Evolutionary conservation across 2,797 vertebrate genomes (phyloP).

Genomic region (Bufotes viridis): DNA sequence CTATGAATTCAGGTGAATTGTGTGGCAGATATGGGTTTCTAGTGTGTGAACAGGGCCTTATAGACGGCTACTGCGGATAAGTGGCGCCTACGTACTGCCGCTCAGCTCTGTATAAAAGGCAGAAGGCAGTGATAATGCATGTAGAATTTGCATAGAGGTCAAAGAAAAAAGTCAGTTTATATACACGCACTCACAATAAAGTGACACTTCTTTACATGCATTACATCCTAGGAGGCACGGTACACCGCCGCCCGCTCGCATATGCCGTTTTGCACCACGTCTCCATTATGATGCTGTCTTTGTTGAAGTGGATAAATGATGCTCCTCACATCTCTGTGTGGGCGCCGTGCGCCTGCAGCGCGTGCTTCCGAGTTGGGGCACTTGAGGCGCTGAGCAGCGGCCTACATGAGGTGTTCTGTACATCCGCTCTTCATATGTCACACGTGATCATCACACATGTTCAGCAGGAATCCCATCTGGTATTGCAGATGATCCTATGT

Average conservation of each 20-base stretch:
- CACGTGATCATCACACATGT: not conserved
- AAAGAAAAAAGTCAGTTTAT: not conserved
- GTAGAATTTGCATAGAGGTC: no score
- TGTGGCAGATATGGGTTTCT: no score
- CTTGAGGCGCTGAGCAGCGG: constrained; percentile 11
- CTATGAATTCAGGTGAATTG: no score
- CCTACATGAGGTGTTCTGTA: not conserved
- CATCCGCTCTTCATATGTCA: not conserved
- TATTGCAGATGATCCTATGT: not conserved
- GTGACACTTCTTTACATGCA: not conserved
- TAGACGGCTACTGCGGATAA: no score
- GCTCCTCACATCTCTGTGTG: constrained; percentile 34
- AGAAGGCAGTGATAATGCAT: no score
- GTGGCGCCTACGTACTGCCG: no score
- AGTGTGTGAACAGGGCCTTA: no score
- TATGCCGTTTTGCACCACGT: not conserved
- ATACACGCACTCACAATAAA: not conserved
- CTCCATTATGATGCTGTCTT: constrained; percentile 14
- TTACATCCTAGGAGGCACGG: not conserved
- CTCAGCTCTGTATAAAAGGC: no score
- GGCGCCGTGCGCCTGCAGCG: constrained; percentile 25
- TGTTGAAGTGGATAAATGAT: constrained; percentile 32
- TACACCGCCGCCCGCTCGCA: not conserved
- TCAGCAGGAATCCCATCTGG: not conserved
- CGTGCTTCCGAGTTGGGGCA: constrained; percentile 28